A percentile compares a stretch with the other conserved stretches of the same genome.
phyloP scores from a whole-genome alignment of 2,797 vertebrate species.

The Synanceia verrucosa region DNA sequence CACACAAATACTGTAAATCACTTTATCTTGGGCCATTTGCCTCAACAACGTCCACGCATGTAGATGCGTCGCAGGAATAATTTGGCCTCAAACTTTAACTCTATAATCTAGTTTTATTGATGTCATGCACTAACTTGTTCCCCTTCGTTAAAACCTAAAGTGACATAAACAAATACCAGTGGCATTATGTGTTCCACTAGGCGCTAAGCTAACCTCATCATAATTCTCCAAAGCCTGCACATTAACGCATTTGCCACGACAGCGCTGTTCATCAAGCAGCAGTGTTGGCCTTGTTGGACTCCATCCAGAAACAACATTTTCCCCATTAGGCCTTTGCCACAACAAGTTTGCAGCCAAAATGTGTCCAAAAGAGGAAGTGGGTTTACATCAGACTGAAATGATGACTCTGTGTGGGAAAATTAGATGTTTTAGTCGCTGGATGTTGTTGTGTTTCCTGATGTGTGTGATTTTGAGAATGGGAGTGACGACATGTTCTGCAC shows the following conservation, averaged over 20 bases:
- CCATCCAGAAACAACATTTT: slow-evolving; percentile 65
- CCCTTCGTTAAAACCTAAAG: slow-evolving; percentile 62
- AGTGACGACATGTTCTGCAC: not conserved
- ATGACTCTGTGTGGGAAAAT: slow-evolving; percentile 7
- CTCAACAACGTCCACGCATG: not conserved
- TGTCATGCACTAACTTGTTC: slow-evolving; percentile 33
- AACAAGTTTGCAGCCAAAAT: slow-evolving; percentile 33
- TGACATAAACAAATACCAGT: slow-evolving; percentile 68
- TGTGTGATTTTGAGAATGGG: not conserved
- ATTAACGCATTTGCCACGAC: slow-evolving; percentile 63
- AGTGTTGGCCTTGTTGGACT: slow-evolving; percentile 56
- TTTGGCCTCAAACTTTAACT: slow-evolving; percentile 14
- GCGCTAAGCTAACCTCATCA: slow-evolving; percentile 66
- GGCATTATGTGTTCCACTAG: slow-evolving; percentile 48
- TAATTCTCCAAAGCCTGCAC: slow-evolving; percentile 71
- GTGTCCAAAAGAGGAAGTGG: slow-evolving; percentile 21
- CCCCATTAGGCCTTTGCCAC: slow-evolving; percentile 23
- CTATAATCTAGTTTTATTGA: slow-evolving; percentile 49
- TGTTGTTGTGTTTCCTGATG: not conserved
- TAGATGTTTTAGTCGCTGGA: not conserved
- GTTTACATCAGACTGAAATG: not conserved
- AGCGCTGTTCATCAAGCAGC: slow-evolving; percentile 67
- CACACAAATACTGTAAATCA: not conserved
- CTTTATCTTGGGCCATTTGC: not conserved
- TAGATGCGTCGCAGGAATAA: slow-evolving; percentile 11